Base-by-base conservation (phyloP, 2,113 vertebrate genomes). In the Podiceps cristatus region DNA sequence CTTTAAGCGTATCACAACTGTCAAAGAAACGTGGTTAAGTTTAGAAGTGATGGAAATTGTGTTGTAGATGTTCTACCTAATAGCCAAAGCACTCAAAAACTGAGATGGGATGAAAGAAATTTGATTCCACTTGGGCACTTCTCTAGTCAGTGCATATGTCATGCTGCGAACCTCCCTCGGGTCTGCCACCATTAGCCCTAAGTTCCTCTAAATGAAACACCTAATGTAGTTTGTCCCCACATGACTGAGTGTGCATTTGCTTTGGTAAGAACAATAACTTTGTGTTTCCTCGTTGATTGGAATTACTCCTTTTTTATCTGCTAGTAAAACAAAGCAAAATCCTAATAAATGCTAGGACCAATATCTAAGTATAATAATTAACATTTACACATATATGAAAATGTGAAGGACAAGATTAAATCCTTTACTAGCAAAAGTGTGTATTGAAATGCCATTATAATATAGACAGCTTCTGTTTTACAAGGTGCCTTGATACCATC, bases 131-230 rank as follows among this genome's bases (percentile, higher is more conserved):
- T 28, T 72, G 4, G 11, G 6, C 5, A 14, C 15, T 44, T 18
- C 72, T 13, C 14, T 49, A 5, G n/a, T 11, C 23, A 18, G 15
- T 22, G 9, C 3, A 0, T 28, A 1, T 31, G 6, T 23, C 7
- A 13, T 18, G 42, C 13, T 55, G 19, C 5, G 20, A 55, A 60
- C 55, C 44, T 22, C 66, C 13, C 23, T 67, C 17, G 12, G 14
- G 9, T 44, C n/a, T 90, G 72, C 49, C 9, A 25, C 11, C 2
- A 1, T 13, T 33, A 28, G 2, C 8, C 23, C 49, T 2, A 40
- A 76, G 11, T 28, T 84, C 10, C 8, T 90, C 52, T 76, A 35
- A 63, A 63, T 53, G 18, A 76, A 80, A 58, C 7, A 4, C 9
- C 9, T 1, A 0, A 5, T 58, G 12, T 14, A 44, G 14, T 40